Percentiles rank a stretch among this genome's conserved stretches.
Evolutionary conservation across 1,140 invertebrate species (phyloP).

Genomic region (Hycleus cichorii): DNA sequence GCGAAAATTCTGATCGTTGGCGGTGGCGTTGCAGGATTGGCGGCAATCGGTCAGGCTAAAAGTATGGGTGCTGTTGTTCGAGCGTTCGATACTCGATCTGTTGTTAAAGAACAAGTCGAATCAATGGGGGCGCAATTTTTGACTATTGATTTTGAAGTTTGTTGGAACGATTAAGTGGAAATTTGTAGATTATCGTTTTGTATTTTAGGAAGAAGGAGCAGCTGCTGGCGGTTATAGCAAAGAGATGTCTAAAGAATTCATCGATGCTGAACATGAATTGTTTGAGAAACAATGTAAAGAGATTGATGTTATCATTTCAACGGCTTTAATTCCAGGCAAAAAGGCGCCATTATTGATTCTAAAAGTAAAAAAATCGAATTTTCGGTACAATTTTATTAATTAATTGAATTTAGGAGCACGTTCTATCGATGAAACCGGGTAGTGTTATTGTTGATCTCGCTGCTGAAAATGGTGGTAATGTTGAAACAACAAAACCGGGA

Average conservation of each 20-base stretch:
- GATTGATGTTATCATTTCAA: constrained; percentile 75
- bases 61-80: constrained; percentile 85
- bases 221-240: constrained; percentile 81
- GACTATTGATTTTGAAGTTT: constrained; percentile 63
- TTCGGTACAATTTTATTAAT: too few species aligned
- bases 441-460: constrained; percentile 86
- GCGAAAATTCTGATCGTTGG: constrained; percentile 83
- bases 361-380: constrained; percentile 38
- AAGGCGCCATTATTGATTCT: constrained; percentile 74
- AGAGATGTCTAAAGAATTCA: constrained; percentile 85
- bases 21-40: constrained; percentile 80
- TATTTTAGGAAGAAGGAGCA: constrained; percentile 69
- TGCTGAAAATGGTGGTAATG: constrained; percentile 82
- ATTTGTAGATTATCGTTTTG: not conserved
- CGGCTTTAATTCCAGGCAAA: constrained; percentile 85
- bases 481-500: constrained; percentile 76
- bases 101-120: constrained; percentile 84
- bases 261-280: constrained; percentile 77
- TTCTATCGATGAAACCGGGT: constrained; percentile 80
- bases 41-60: constrained; percentile 77
- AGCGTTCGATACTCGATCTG: constrained; percentile 79
- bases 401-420: constrained; percentile 52
- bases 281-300: constrained; percentile 81
- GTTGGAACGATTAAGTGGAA: not conserved
- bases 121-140: constrained; percentile 83